Percentiles rank a stretch among this genome's conserved stretches.
Conservation (phyloP, 2,797 vertebrate genomes). For the Takifugu ocellatus region DNA sequence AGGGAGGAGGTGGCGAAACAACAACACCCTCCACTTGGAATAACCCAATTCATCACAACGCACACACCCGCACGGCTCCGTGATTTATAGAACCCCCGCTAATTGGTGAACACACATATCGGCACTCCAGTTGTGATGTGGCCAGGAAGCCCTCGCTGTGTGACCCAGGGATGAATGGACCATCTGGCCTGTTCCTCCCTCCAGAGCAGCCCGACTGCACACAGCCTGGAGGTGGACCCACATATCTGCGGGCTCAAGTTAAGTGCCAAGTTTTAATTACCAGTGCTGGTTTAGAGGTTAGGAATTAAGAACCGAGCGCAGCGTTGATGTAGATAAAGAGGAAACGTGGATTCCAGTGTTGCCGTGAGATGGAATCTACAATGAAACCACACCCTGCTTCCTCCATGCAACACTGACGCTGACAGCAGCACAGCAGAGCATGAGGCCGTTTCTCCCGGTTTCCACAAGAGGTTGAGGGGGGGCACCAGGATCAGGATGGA, state of each 20-base stretch:
- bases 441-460: background rate
- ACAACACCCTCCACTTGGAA: constrained; percentile 41
- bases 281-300: constrained; percentile 51
- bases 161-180: constrained; percentile 56
- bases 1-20: constrained; percentile 17
- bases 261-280: constrained; percentile 57
- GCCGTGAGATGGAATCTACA: background rate
- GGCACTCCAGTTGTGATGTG: constrained; percentile 60
- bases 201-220: constrained; percentile 53
- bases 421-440: background rate
- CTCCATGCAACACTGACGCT: constrained; percentile 1
- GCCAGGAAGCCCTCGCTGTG: constrained; percentile 43
- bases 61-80: constrained; percentile 19
- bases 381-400: constrained; percentile 21
- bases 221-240: constrained; percentile 54
- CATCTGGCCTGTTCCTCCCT: constrained; percentile 66
- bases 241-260: constrained; percentile 44
- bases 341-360: constrained; percentile 1
- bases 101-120: constrained; percentile 55
- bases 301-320: constrained; percentile 19
- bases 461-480: background rate
- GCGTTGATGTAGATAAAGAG: constrained; percentile 13
- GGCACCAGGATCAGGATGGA: no score
- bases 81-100: constrained; percentile 42
- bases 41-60: constrained; percentile 63